Evolutionary conservation across 1,140 invertebrate species (phyloP), one percentile per base, ranked within the genome.

Genomic region (Heliothis virescens): DNA sequence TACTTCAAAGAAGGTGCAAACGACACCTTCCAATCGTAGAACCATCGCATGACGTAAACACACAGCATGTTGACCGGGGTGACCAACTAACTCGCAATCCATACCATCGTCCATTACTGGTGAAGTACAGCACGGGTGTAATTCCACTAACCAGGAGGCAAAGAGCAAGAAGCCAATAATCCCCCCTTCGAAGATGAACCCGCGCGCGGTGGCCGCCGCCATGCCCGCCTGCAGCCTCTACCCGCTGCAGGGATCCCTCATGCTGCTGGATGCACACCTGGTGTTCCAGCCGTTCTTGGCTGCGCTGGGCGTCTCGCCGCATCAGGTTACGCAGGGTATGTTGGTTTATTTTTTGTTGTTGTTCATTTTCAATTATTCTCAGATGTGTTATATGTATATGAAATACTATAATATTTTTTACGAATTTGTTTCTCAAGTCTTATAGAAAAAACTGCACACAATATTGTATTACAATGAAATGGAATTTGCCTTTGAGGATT

Each of bases 251-350:
- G 97, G 98, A 86, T 98, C 97, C 0, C 95, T 98, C 2, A 96
- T 98, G 91, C 92, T 98, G 60, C 94, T 98, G 72, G 98, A 99
- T 94, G 98, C 98, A 16, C 98, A 99, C 95, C 95, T 98, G n/a
- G 98, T 99, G 82, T 99, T 99, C 92, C 97, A 98, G 89, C 98
- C 98, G 0, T 95, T 99, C 71, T 93, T 99, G 10, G 96, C 97
- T 0, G 97, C 97, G 53, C 94, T 99, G 9, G 98, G 98, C 18
- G 97, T 98, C 0, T 98, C 98, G 95, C 97, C 98, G 1, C 97
- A 98, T 87, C 98, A 98, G 95, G 97, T 98, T 13, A 88, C 92
- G 7, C 93, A 94, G 79, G 96, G 95, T 96, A 75, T 65, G 63
- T 57, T 3, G 1, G 0, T 34, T 3, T 71, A n/a, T n/a, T n/a